Base-by-base conservation (phyloP, 1,140 invertebrate genomes). In the Meloidogyne floridensis region DNA sequence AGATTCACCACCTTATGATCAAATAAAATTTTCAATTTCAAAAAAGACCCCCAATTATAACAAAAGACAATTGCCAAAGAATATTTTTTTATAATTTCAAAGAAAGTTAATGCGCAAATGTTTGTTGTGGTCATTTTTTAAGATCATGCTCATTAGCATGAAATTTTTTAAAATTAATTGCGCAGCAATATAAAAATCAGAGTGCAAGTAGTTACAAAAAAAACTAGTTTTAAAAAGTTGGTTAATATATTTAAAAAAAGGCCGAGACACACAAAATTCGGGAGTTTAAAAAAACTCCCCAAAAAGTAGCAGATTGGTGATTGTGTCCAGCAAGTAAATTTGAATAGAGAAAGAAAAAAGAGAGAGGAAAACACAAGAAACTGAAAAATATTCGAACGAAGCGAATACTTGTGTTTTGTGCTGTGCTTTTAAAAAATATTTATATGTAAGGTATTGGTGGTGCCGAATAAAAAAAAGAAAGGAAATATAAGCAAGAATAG, bases 261-360 rank as follows among this genome's bases (percentile, higher is more conserved):
- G 59, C 65, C 20, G 77, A 18, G 69, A 77, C 75, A 69, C 77
- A 79, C 77, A 51, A 79, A 79, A 13, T 69, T 53, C 5, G 59
- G 59, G n/a, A 18, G 15, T 65, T 65, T 5, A 65, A 65, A 65
- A 65, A 65, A n/a, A n/a, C 15, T n/a, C 59, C 59, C 59, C 7
- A 65, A 47, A 65, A 65, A 65, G 59, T 65, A 79, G 69, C 77
- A 79, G 77, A 79, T 79, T 79, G 77, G 65, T 79, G 54, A 79
- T 79, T 65, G 65, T 51, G 77, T 77, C 75, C 75, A 77, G 75
- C 75, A 54, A 47, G n/a, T 65, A 65, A n/a, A 65, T n/a, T 32
- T 3, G 10, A 47, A 47, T 47, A 59, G 59, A 65, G 15, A 18
- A n/a, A 65, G 13, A 75, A 75, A 59, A 54, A 13, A 76, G 42